Percentiles rank a stretch among this genome's conserved stretches.
These are phyloP conservation scores for Microtus pennsylvanicus DNA, from an alignment of 2,113 vertebrate genomes.

Conservation along the genomic window DNA sequence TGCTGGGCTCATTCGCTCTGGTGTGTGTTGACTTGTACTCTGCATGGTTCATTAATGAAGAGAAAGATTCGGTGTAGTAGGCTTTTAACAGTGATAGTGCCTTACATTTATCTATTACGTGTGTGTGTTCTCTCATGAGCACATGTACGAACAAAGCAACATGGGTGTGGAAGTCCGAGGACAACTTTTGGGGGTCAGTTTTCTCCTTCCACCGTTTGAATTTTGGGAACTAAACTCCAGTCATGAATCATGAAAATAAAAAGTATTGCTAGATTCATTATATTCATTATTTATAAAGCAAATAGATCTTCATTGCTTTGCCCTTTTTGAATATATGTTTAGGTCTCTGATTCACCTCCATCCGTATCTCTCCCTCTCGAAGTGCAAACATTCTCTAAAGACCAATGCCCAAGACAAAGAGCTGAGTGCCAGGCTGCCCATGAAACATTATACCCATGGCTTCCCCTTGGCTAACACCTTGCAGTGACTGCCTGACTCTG, in stretches of 20 bases:
- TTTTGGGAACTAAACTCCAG: not conserved
- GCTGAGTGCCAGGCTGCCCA: not conserved
- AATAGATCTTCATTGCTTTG: conserved; percentile 6
- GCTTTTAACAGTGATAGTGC: not conserved
- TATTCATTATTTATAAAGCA: not conserved
- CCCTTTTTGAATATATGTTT: not conserved
- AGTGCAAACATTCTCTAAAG: not conserved
- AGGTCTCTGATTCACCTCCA: not conserved
- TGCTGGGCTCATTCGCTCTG: not conserved
- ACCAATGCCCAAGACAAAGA: not conserved
- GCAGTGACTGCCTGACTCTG: not conserved
- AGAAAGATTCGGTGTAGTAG: not conserved
- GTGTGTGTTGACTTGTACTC: not conserved
- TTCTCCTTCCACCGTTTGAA: not conserved
- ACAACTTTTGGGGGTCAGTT: not conserved
- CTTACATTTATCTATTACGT: no score
- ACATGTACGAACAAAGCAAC: no score
- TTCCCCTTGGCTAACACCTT: not conserved
- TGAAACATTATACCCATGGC: not conserved
- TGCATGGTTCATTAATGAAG: not conserved
- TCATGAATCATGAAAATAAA: not conserved
- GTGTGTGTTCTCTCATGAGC: no score
- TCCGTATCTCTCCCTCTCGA: not conserved
- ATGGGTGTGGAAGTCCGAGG: not conserved
- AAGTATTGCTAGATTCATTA: not conserved